Evolutionary conservation across 2,888 invertebrate species (phyloP).

Genomic region (Acheta domesticus): DNA sequence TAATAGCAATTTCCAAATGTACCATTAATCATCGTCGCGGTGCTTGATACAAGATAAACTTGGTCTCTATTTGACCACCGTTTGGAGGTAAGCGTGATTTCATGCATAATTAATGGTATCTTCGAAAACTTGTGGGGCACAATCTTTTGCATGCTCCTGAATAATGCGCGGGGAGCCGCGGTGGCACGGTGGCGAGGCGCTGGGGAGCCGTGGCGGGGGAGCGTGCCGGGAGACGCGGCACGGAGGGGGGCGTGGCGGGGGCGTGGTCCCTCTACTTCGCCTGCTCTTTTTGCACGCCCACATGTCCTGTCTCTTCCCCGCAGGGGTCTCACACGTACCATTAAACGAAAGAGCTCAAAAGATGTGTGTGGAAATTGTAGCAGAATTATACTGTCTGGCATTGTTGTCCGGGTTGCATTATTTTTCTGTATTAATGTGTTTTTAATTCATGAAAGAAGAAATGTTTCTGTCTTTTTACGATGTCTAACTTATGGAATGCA

Average conservation of each 20-base stretch:
- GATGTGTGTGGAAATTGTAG: too few relatives aligned
- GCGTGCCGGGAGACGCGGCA: neutral
- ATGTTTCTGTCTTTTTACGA: too few relatives aligned
- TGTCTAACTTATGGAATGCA: too few relatives aligned
- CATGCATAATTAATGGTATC: neutral
- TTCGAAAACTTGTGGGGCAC: neutral
- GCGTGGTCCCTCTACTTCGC: neutral
- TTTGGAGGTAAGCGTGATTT: constrained; percentile 18
- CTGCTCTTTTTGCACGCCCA: too few relatives aligned
- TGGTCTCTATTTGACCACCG: constrained; percentile 18
- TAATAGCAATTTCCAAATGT: neutral
- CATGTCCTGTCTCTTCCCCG: too few relatives aligned
- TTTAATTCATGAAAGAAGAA: too few relatives aligned
- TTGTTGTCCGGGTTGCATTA: too few relatives aligned
- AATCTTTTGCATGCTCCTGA: constrained; percentile 6
- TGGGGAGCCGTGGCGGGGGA: neutral
- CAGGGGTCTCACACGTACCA: too few relatives aligned
- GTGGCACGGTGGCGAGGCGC: neutral
- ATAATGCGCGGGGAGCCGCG: neutral
- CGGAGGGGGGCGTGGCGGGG: neutral
- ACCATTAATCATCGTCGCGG: neutral
- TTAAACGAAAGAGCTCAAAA: too few relatives aligned
- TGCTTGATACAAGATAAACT: neutral
- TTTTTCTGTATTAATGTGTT: too few relatives aligned
- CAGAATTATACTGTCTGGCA: too few relatives aligned